These are phyloP conservation scores for Eutrigla gurnardus DNA, from an alignment of 2,797 vertebrate genomes.

Conservation along the genomic window DNA sequence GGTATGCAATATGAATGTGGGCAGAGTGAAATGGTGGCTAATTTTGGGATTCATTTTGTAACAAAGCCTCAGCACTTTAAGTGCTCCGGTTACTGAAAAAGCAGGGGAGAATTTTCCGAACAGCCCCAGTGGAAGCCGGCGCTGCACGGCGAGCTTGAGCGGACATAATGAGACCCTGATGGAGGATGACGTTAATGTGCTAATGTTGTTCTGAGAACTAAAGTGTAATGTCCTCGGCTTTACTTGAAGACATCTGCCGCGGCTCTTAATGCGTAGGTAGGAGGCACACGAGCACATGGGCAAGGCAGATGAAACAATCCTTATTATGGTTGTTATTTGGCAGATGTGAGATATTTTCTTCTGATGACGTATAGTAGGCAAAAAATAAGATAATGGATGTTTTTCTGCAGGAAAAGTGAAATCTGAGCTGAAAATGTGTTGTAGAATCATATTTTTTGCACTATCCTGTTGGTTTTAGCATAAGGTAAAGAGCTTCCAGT, in stretches of 20 bases:
- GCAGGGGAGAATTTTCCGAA: conserved; percentile 31
- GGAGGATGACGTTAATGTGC: conserved; percentile 74
- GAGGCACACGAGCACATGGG: conserved; percentile 28
- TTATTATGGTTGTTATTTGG: conserved; percentile 26
- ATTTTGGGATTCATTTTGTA: conserved; percentile 54
- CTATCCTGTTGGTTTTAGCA: neutral
- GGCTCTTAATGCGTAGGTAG: conserved; percentile 32
- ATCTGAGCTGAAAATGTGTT: neutral
- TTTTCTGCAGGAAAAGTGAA: neutral
- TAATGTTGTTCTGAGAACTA: conserved; percentile 63
- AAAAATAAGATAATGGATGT: neutral
- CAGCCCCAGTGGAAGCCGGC: conserved; percentile 36
- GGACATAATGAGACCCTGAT: conserved; percentile 64
- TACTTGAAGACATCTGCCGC: conserved; percentile 25
- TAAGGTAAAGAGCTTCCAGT: neutral
- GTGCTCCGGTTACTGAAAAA: conserved; percentile 45
- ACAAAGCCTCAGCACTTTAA: conserved; percentile 39
- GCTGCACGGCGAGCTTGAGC: conserved; percentile 32
- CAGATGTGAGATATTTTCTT: conserved; percentile 6
- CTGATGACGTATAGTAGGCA: neutral
- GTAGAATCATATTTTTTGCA: neutral
- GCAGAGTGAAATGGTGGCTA: conserved; percentile 41
- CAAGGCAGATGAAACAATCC: conserved; percentile 13
- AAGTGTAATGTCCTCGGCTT: conserved; percentile 48
- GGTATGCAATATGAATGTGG: conserved; percentile 35